phyloP scores from a whole-genome alignment of 1,140 invertebrate species.

The Dendroctonus ponderosae region DNA sequence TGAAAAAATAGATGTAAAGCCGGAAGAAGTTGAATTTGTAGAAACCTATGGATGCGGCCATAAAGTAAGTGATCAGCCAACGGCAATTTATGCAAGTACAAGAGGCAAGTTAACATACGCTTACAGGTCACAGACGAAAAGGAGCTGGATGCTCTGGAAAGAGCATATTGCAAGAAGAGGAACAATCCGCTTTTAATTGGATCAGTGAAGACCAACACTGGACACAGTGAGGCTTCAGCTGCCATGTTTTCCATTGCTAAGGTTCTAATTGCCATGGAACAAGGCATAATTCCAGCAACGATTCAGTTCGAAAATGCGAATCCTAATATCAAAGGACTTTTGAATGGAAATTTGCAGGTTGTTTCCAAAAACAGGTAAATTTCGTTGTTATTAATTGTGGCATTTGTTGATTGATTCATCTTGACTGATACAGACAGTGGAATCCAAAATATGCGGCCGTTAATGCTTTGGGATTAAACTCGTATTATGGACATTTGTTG shows the following conservation, averaged over 20 bases:
- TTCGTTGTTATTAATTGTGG: too few relatives aligned
- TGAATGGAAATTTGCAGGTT: slow-evolving; percentile 63
- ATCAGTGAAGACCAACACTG: slow-evolving; percentile 75
- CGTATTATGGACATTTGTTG: slow-evolving; percentile 68
- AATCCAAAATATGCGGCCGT: slow-evolving; percentile 59
- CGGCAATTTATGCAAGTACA: not conserved
- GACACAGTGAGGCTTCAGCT: slow-evolving; percentile 71
- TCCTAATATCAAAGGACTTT: slow-evolving; percentile 65
- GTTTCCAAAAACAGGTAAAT: slow-evolving; percentile 58
- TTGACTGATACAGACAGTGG: slow-evolving; percentile 51
- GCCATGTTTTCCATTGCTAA: slow-evolving; percentile 53
- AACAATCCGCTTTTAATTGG: slow-evolving; percentile 66
- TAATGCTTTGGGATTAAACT: slow-evolving; percentile 62
- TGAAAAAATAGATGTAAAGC: slow-evolving; percentile 60
- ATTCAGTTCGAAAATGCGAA: slow-evolving; percentile 68
- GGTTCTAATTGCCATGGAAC: slow-evolving; percentile 69
- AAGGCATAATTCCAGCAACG: slow-evolving; percentile 67
- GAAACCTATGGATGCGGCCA: slow-evolving; percentile 68
- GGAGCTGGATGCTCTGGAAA: slow-evolving; percentile 54
- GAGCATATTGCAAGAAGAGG: slow-evolving; percentile 55
- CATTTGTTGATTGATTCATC: too few relatives aligned
- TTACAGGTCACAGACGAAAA: slow-evolving; percentile 41
- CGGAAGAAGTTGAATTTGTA: slow-evolving; percentile 64
- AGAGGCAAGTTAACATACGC: not conserved
- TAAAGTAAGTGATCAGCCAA: slow-evolving; percentile 38